phyloP scores from a whole-genome alignment of 2,113 vertebrate genomes.

The Ardeotis arabs region DNA sequence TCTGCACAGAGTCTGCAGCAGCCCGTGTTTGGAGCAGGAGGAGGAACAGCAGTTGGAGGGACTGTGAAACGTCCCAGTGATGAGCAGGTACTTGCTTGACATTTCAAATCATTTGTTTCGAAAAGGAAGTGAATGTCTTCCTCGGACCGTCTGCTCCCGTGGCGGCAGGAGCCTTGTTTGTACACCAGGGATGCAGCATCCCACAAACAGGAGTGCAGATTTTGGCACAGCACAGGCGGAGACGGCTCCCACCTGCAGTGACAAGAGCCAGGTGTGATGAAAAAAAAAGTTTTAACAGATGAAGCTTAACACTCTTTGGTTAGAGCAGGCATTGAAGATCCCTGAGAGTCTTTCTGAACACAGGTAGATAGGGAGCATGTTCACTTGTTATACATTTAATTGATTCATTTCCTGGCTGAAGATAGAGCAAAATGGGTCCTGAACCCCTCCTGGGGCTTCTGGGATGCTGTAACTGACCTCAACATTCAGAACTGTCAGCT shows the following conservation, averaged over 20 bases:
- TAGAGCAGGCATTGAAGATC: background rate
- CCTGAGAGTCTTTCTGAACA: background rate
- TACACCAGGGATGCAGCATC: background rate
- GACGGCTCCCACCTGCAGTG: background rate
- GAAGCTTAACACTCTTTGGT: background rate
- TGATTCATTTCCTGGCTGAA: background rate
- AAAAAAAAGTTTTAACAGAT: background rate
- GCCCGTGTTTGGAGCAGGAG: background rate
- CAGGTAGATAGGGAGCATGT: no score
- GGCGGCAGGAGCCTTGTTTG: background rate
- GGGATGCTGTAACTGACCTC: background rate
- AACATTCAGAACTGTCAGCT: background rate
- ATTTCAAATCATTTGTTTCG: background rate
- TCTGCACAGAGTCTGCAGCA: background rate
- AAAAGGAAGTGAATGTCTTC: slow-evolving; percentile 14
- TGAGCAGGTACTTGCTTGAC: slow-evolving; percentile 31
- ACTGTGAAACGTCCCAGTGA: slow-evolving; percentile 24
- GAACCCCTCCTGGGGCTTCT: background rate
- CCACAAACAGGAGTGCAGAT: background rate
- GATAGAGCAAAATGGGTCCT: background rate
- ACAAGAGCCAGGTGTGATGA: background rate
- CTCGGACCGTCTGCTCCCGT: background rate
- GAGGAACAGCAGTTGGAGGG: background rate
- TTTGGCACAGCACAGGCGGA: background rate
- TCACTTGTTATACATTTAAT: background rate